Evolutionary conservation across 2,797 vertebrate species (phyloP).

Genomic region (Threskiornis aethiopicus): DNA sequence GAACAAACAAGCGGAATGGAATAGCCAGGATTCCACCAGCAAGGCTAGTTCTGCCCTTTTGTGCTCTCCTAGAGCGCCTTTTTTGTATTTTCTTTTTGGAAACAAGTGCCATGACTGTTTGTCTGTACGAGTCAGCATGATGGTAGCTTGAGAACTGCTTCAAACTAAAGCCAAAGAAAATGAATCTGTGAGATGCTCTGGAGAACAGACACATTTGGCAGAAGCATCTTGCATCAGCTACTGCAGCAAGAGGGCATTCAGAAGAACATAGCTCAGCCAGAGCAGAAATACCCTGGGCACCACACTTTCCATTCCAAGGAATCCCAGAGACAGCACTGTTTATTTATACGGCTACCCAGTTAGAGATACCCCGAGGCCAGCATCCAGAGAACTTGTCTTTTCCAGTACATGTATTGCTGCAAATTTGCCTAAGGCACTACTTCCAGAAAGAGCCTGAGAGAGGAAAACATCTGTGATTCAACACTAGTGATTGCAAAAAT

Average conservation of each 20-base stretch:
- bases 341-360: background rate
- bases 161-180: background rate
- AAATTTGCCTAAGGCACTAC: background rate
- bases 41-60: background rate
- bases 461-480: background rate
- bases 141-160: background rate
- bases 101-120: background rate
- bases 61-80: background rate
- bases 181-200: background rate
- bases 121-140: background rate
- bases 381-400: background rate
- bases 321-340: background rate
- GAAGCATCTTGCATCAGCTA: background rate
- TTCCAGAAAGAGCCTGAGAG: background rate
- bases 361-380: background rate
- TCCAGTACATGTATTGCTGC: background rate
- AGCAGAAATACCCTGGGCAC: background rate
- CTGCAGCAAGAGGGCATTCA: background rate
- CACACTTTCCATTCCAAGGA: background rate
- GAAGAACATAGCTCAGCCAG: background rate
- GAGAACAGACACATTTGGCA: background rate
- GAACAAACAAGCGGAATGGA: background rate
- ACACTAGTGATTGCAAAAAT: background rate
- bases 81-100: background rate
- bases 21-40: background rate